A percentile compares a stretch with the other conserved stretches of the same genome.
These are phyloP conservation scores for Ichneumoninae sp. DNA, from an alignment of 2,888 invertebrate species.

Conservation along the genomic window DNA sequence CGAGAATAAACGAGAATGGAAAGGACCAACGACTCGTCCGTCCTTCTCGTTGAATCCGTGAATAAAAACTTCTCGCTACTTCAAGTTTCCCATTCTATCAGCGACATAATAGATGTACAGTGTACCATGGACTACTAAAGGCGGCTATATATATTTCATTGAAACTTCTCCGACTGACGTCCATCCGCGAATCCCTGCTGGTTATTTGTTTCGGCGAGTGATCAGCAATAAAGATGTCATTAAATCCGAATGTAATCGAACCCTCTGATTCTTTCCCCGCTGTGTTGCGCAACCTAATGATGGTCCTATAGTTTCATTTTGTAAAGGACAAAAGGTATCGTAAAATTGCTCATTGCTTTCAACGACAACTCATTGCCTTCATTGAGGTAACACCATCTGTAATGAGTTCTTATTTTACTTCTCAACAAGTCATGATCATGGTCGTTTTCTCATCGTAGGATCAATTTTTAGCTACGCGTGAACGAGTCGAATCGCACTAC, in stretches of 20 bases:
- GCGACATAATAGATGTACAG: constrained; percentile 26
- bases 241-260: constrained; percentile 23
- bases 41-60: constrained; percentile 21
- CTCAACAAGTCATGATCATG: background rate
- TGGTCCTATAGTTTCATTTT: background rate
- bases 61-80: constrained; percentile 47
- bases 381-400: background rate
- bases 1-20: constrained; percentile 2
- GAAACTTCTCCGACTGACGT: background rate
- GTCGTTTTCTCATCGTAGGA: background rate
- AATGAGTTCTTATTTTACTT: background rate
- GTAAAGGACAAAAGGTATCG: background rate
- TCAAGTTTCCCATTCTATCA: constrained; percentile 40
- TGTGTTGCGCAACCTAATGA: constrained; percentile 4
- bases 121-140: background rate
- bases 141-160: background rate
- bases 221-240: constrained; percentile 8
- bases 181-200: background rate
- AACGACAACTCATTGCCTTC: background rate
- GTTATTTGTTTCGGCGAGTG: constrained; percentile 17
- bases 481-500: background rate
- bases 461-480: background rate
- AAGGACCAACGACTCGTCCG: background rate
- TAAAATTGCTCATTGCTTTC: background rate
- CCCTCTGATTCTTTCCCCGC: background rate